These are phyloP conservation scores for Chrysolina haemoptera DNA, from an alignment of 2,888 invertebrate species.

Conservation along the genomic window DNA sequence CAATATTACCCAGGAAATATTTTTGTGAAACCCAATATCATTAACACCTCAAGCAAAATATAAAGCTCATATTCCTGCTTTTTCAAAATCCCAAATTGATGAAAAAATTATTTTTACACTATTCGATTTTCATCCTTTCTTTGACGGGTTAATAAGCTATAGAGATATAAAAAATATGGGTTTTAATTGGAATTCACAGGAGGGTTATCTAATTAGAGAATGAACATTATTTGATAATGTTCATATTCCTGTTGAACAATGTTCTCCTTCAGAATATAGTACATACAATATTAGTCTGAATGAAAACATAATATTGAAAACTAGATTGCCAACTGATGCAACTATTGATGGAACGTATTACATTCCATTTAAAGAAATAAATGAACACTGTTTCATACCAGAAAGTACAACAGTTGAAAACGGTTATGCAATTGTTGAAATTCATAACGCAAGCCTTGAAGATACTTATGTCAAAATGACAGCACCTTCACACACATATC, in stretches of 20 bases:
- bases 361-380: background rate
- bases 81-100: background rate
- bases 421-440: slow-evolving; percentile 5
- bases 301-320: background rate
- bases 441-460: slow-evolving; percentile 5
- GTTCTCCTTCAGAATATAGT: slow-evolving; percentile 1
- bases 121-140: background rate
- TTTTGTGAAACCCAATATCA: background rate
- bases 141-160: background rate
- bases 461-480: slow-evolving; percentile 2
- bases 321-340: background rate
- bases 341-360: background rate
- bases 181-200: background rate
- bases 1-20: slow-evolving; percentile 2
- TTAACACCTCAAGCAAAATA: too few relatives aligned
- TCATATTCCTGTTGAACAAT: background rate
- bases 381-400: background rate
- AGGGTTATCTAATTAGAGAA: background rate
- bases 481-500: background rate
- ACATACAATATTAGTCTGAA: background rate
- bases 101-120: background rate
- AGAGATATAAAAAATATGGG: background rate
- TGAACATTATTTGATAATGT: too few relatives aligned
- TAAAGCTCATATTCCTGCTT: background rate
- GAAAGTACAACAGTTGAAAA: background rate